Base-by-base conservation (phyloP, 2,888 invertebrate genomes). In the Eledone cirrhosa region DNA sequence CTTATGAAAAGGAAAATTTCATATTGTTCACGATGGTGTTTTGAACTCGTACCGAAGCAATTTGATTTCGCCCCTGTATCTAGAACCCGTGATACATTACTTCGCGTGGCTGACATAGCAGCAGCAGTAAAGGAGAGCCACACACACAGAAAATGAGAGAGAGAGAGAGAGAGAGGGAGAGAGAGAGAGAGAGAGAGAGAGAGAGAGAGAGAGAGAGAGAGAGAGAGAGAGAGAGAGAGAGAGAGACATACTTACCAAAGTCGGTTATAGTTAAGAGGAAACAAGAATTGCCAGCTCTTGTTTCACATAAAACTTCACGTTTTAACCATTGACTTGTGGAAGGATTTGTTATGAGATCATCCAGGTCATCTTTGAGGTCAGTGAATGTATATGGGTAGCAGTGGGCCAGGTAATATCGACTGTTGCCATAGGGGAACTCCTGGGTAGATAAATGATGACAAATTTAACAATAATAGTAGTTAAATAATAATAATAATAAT, bases 371-470 rank as follows among this genome's bases (percentile, higher is more conserved):
- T 79, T 88, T 89, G 78, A 90, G 88, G 83, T 90, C 90, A n/a
- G 89, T 89, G 84, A 88, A 90, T 16, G 89, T 89, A 87, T 90
- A 90, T 0, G 90, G 90, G 82, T 90, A 90, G 82, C 90, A 90
- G 83, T 90, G 90, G 11, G 90, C 89, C 80, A 90, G 83, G 82
- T 89, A 90, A 82, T 86, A 90, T 0, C 87, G 86, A 83, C 90
- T 90, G 41, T 87, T 85, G 13, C 83, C 84, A 78, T 88, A 81
- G 0, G 86, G 86, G 80, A 90, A 90, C 77, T 90, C 90, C 90
- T 90, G 85, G 14, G 82, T 19, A 4, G 1, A 59, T n/a, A 22
- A 59, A 59, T 24, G 5, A 59, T 24, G 16, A 14, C 16, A 59
- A 14, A 14, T 14, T 7, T 59, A 22, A 19, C 22, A 22, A 4